Base-by-base conservation (phyloP, 2,797 vertebrate genomes). In the Nasua narica region DNA sequence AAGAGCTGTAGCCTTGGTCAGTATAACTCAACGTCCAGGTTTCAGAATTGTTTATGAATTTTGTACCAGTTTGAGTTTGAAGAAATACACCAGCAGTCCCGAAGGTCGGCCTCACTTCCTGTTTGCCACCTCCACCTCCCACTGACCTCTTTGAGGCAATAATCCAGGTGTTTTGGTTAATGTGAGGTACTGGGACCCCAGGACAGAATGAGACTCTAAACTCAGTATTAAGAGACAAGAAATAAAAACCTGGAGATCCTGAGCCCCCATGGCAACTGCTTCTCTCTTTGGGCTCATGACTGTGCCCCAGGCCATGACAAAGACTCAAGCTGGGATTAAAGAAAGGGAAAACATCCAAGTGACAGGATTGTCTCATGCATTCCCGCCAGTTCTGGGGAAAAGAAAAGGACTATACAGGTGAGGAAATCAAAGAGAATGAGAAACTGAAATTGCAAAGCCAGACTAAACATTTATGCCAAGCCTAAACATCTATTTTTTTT, bases 71-170 rank as follows among this genome's bases (percentile, higher is more conserved):
- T 72, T 56, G 1, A 48, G 32, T 35, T n/a, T 50, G 54, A 87
- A 94, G 46, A 70, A 87, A n/a, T 3, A 15, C 27, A 12, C 56
- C 11, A 3, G 19, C 2, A 8, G 74, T 9, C 25, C 40, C 19
- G 11, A 29, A 23, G 3, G 1, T 21, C 27, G 58, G 56, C 5
- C 18, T 40, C 1, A 3, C 7, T 2, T 18, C n/a, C 46, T 29
- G 3, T 11, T 19, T 40, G 35, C 37, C 32, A 15, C 29, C 48
- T 60, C 62, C 14, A 0, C 23, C 3, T n/a, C 2, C 18, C 9
- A 5, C 16, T 7, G 65, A 48, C 3, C 7, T 29, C 16, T 1
- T 11, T 14, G 40, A 88, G 46, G n/a, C 60, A 72, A 32, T 35
- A 37, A 19, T 23, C 2, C 32, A 52, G 76, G 25, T 3, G 3